Base-by-base conservation (phyloP, 2,113 vertebrate genomes). In the Edolisoma coerulescens region DNA sequence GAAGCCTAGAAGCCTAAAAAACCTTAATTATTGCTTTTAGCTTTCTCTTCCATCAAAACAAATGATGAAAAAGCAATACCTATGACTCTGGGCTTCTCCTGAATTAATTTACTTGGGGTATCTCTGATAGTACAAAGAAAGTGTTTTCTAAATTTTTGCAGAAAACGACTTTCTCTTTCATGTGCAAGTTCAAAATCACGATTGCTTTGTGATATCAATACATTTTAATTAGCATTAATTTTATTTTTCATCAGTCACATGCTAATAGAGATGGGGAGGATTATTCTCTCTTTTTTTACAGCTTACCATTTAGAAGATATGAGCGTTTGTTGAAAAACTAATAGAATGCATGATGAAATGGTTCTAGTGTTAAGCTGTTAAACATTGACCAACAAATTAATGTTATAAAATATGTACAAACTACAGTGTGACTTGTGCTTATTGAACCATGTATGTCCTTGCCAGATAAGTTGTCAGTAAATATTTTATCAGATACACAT, bases 351-450 rank as follows among this genome's bases (percentile, higher is more conserved):
- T 75, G 65, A 77, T 89, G 52, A 95, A 96, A 85, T 91, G 44
- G 33, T 45, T 84, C 49, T 45, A 60, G 11, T 1, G 7, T 74
- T 92, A 83, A 85, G 50, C 76, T 90, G 47, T 88, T 89, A 93
- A 96, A 96, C 64, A 95, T n/a, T 96, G 96, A 96, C 68, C 89
- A 96, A 83, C 37, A 96, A 96, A 93, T 97, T 85, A 97, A 81
- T 81, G 42, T 52, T 91, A 86, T 93, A 95, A 97, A 95, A 95
- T 96, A 92, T 77, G 81, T 81, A 92, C 68, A 93, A 88, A 80
- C 74, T 84, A 45, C 63, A 89, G 16, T 61, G 52, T 84, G 81
- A 82, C 88, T 81, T 9, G 5, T 88, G 67, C 56, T 86, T 91
- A 84, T 74, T 96, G 78, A 88, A 89, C 75, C 56, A 28, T 81